Evolutionary conservation across 2,113 vertebrate genomes (phyloP).

Genomic region (Dicentrarchus labrax): DNA sequence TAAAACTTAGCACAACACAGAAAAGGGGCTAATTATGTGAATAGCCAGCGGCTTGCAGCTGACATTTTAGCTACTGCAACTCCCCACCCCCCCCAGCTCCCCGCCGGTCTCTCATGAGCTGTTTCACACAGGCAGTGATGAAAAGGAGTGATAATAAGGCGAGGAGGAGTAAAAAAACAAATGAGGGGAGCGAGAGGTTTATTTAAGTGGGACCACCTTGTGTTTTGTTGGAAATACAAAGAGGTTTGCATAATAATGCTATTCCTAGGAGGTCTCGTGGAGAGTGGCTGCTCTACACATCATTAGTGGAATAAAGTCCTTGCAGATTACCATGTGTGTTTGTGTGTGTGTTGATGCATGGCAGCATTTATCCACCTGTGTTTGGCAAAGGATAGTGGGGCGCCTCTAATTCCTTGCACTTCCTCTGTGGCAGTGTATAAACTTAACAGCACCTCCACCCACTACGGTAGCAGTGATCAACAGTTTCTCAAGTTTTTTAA

Average conservation of each 20-base stretch:
- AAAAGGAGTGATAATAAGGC: conserved; percentile 65
- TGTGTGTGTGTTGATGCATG: conserved; percentile 43
- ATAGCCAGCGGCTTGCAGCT: conserved; percentile 49
- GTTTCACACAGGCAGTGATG: conserved; percentile 45
- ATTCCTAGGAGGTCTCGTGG: conserved; percentile 60
- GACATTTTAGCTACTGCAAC: conserved; percentile 50
- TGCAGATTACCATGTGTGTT: conserved; percentile 54
- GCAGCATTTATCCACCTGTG: conserved; percentile 59
- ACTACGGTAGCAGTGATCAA: conserved; percentile 26
- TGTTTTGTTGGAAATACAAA: conserved; percentile 73
- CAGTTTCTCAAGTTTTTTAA: conserved; percentile 40
- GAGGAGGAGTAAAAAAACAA: conserved; percentile 49
- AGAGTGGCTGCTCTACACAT: conserved; percentile 60
- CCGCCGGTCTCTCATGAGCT: conserved; percentile 17
- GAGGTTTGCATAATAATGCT: conserved; percentile 63
- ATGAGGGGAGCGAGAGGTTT: conserved; percentile 46
- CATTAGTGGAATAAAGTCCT: conserved; percentile 70
- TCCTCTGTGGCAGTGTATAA: conserved; percentile 43
- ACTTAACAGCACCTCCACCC: conserved; percentile 30
- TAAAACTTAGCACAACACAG: conserved; percentile 40
- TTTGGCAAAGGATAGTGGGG: conserved; percentile 39
- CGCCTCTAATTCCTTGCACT: conserved; percentile 43
- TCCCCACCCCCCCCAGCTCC: not conserved
- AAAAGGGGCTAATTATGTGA: conserved; percentile 58
- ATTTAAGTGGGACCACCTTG: conserved; percentile 66